Percentiles rank a stretch among this genome's conserved stretches.
Evolutionary conservation across 2,113 vertebrate genomes (phyloP).

Genomic region (Cephalophus harveyi): DNA sequence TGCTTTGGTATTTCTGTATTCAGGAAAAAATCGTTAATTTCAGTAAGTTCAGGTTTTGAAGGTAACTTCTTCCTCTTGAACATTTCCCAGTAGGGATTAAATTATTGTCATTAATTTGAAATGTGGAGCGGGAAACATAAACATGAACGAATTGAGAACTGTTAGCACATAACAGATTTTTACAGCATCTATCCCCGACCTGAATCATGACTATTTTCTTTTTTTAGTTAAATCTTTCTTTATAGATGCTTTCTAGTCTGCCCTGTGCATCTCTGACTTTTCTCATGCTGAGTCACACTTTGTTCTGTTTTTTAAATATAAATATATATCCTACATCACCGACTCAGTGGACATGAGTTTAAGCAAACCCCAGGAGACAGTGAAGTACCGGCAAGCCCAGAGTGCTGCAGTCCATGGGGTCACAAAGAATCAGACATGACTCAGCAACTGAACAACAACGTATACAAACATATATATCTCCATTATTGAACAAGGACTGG

Average conservation of each 20-base stretch:
- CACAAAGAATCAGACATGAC: neutral
- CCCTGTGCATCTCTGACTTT: neutral
- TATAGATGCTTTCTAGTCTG: neutral
- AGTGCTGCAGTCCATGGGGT: neutral
- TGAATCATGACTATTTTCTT: neutral
- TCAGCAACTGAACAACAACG: neutral
- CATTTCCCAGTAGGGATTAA: neutral
- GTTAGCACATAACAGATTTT: neutral
- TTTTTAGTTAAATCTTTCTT: neutral
- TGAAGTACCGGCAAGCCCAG: neutral
- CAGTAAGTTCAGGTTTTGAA: neutral
- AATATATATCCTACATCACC: neutral
- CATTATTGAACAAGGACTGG: neutral
- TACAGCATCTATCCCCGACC: neutral
- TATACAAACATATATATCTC: neutral
- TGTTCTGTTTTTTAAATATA: neutral
- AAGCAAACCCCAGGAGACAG: neutral
- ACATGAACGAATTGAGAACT: neutral
- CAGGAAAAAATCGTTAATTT: neutral
- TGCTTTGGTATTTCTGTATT: neutral
- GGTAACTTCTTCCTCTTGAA: neutral
- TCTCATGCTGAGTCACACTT: conserved; percentile 17
- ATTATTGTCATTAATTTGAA: neutral
- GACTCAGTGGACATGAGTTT: neutral
- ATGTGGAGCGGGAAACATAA: neutral